phyloP scores from a whole-genome alignment of 2,888 invertebrate genomes.

The Drosophila prolongata region DNA sequence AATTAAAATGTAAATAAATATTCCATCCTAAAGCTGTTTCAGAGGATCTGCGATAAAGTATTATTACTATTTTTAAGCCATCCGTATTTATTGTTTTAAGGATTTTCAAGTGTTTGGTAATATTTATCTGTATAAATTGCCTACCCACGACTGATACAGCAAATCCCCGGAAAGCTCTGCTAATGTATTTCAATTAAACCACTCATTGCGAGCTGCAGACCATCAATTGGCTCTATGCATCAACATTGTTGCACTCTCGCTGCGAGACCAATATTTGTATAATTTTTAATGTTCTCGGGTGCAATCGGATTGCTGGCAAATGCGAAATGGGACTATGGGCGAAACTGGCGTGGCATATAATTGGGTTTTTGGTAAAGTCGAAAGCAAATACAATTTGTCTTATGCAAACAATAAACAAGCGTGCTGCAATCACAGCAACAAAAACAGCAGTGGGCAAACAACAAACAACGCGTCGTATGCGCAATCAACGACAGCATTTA shows the following conservation, averaged over 20 bases:
- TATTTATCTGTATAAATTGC: neutral
- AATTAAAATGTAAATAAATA: too few relatives aligned
- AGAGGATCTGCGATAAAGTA: too few relatives aligned
- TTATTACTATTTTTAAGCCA: neutral
- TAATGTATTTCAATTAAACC: slow-evolving; percentile 65
- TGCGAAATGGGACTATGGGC: slow-evolving; percentile 8
- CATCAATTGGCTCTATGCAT: slow-evolving; percentile 53
- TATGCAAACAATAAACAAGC: slow-evolving; percentile 57
- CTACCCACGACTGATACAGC: neutral
- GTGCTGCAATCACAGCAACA: slow-evolving; percentile 11
- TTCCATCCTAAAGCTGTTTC: too few relatives aligned
- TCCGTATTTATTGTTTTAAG: neutral
- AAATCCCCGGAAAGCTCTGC: slow-evolving; percentile 14
- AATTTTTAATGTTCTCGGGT: slow-evolving; percentile 33
- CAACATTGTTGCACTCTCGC: slow-evolving; percentile 30
- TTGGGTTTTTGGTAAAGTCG: slow-evolving; percentile 45
- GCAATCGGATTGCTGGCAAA: slow-evolving; percentile 42
- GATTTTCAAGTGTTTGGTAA: neutral
- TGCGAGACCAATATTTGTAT: slow-evolving; percentile 52
- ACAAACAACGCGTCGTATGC: slow-evolving; percentile 58
- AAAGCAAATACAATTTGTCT: slow-evolving; percentile 68
- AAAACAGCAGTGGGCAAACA: slow-evolving; percentile 11
- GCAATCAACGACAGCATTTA: slow-evolving; percentile 73
- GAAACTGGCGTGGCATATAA: slow-evolving; percentile 27
- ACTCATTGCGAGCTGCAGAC: slow-evolving; percentile 31